Base-by-base conservation (phyloP, 23 tunicate species). In the Botrylloides violaceus region DNA sequence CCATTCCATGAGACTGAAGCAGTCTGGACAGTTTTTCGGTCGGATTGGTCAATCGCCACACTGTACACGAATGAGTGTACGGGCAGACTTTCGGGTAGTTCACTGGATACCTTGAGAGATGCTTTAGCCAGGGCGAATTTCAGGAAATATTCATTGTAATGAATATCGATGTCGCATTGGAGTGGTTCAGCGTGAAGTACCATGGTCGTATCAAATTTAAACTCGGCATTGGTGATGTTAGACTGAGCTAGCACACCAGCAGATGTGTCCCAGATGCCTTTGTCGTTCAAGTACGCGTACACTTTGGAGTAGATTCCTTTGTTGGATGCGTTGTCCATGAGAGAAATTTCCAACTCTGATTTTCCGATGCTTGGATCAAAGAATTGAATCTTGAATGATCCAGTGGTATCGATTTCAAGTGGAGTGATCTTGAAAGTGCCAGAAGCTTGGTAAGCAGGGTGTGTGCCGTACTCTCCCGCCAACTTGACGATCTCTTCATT, bases 331-430 rank as follows among this genome's bases (percentile, higher is more conserved):
- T 72, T 65, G 71, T 84, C 81, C 26, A 15, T 25, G 9, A 81
- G 22, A 12, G 33, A 21, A 33, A 76, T 36, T n/a, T 53, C 34
- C 1, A 75, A 34, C 2, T 50, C 19, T 12, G 87, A 81, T 36
- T 75, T 81, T 30, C 87, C 87, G 55, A 66, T 49, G 64, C 19
- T 36, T 19, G 53, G 68, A 49, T 64, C 28, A 56, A 81, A 75
- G 26, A 74, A 34, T 12, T 59, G 36, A 15, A 81, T 26, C 3
- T 57, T 36, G 2, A 80, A 15, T 6, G 32, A 50, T 2, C 68
- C 80, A 9, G 50, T 20, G 39, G 79, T 73, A 47, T 58, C 62
- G 28, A 85, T 47, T 19, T 66, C 34, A 49, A 39, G 50, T 25
- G 74, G 58, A 24, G 77, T 73, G 31, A 85, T 66, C 23, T 59